Percentiles rank a stretch among this genome's conserved stretches.
These are phyloP conservation scores for Atta colombica DNA, from an alignment of 1,140 invertebrate genomes.

Conservation along the genomic window DNA sequence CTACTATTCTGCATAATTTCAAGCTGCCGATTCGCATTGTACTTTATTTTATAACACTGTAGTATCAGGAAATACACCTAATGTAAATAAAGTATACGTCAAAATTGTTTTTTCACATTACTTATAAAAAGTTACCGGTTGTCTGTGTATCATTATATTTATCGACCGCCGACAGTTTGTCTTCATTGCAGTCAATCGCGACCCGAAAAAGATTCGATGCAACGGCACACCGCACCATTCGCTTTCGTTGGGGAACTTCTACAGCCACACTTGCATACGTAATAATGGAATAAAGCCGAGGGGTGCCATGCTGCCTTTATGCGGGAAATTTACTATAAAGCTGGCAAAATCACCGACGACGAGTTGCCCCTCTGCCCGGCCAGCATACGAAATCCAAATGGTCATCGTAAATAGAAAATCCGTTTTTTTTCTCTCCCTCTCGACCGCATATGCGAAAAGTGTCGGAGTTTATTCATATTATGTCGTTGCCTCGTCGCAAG, in stretches of 20 bases:
- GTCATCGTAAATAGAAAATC: conserved; percentile 86
- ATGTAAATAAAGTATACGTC: not conserved
- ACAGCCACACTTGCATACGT: conserved; percentile 83
- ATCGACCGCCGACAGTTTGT: conserved; percentile 20
- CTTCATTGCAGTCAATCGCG: conserved; percentile 23
- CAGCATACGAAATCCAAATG: conserved; percentile 83
- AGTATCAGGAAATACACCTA: conserved; percentile 23
- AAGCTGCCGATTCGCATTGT: not conserved
- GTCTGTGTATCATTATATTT: not conserved
- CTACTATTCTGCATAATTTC: not conserved
- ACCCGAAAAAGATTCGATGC: conserved; percentile 59
- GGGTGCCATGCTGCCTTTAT: conserved; percentile 82
- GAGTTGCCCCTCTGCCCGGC: conserved; percentile 58
- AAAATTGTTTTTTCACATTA: not conserved
- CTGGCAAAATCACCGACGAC: conserved; percentile 81
- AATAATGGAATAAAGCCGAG: conserved; percentile 84
- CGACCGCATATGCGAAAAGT: conserved; percentile 75
- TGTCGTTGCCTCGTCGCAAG: conserved; percentile 74
- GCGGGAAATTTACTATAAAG: conserved; percentile 83
- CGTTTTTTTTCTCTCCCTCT: conserved; percentile 77
- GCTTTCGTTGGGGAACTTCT: conserved; percentile 73
- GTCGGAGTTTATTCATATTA: conserved; percentile 80
- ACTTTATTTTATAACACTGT: not conserved
- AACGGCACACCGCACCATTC: conserved; percentile 59
- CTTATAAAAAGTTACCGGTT: not conserved